Evolutionary conservation across 2,113 vertebrate species (phyloP).

Genomic region (Labeo catla): DNA sequence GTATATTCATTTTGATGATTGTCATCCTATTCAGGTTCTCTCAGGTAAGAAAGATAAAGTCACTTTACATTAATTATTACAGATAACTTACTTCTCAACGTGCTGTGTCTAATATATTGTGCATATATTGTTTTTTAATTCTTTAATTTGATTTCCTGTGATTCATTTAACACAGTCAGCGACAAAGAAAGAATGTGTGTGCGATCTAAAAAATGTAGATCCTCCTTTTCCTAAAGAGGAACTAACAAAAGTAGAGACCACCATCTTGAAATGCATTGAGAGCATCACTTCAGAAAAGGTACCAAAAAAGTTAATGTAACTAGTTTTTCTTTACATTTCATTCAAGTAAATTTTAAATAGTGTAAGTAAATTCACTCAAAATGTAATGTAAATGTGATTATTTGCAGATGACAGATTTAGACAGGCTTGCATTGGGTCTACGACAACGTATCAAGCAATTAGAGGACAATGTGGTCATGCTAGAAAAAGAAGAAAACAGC

Average conservation of each 20-base stretch:
- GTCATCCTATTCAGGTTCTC: conserved; percentile 55
- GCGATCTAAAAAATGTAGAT: conserved; percentile 65
- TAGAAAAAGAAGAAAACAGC: conserved; percentile 72
- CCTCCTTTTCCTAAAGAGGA: conserved; percentile 64
- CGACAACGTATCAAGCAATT: conserved; percentile 66
- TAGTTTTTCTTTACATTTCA: background rate
- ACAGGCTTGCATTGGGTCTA: conserved; percentile 67
- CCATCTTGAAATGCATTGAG: conserved; percentile 59
- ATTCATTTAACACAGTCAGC: conserved; percentile 10
- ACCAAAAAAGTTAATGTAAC: too few relatives aligned
- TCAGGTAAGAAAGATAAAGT: conserved; percentile 63
- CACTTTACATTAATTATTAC: background rate
- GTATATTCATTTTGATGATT: conserved; percentile 6
- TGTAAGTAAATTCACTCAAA: background rate
- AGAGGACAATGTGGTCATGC: conserved; percentile 50
- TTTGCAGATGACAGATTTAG: conserved; percentile 60
- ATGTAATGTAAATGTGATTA: background rate
- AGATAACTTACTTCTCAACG: background rate
- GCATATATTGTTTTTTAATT: background rate
- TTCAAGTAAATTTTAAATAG: background rate
- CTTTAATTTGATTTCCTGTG: background rate
- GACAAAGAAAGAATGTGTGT: conserved; percentile 64
- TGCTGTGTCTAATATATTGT: background rate
- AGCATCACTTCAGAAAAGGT: conserved; percentile 62
- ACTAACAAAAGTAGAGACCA: conserved; percentile 52